A percentile compares a stretch with the other conserved stretches of the same genome.
Evolutionary conservation across 2,888 invertebrate species (phyloP).

Genomic region (Chymomyza caudatula): DNA sequence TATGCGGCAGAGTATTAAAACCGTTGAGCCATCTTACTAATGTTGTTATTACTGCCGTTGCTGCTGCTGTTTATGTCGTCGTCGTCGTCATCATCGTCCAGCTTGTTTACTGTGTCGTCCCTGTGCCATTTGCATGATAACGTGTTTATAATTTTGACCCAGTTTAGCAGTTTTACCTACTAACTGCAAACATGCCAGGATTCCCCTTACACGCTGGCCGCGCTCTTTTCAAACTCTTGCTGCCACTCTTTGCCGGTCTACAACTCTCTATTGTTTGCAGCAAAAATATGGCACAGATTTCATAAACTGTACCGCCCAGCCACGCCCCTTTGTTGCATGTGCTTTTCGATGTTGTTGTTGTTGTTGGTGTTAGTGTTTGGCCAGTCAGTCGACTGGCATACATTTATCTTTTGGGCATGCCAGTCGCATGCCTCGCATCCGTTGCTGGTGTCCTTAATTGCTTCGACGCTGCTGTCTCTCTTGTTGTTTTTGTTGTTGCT

Average conservation of each 20-base stretch:
- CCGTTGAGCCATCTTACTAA: background rate
- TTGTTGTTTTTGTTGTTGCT: conserved; percentile 33
- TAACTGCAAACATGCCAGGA: background rate
- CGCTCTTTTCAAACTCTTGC: background rate
- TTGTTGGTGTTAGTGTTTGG: conserved; percentile 16
- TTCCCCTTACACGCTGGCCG: background rate
- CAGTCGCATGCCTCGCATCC: conserved; percentile 28
- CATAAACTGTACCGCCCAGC: background rate
- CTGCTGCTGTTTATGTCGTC: background rate
- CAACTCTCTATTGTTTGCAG: background rate
- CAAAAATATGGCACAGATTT: conserved; percentile 3
- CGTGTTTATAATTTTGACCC: conserved; percentile 71
- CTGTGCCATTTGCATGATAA: conserved; percentile 71
- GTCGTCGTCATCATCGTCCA: background rate
- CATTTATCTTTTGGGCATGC: conserved; percentile 50
- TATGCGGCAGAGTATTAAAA: background rate
- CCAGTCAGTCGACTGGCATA: conserved; percentile 3
- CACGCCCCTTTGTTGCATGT: background rate
- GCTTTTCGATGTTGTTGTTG: conserved; percentile 13
- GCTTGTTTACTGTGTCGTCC: conserved; percentile 30
- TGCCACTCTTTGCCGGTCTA: background rate
- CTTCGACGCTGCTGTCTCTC: conserved; percentile 36
- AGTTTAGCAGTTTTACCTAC: conserved; percentile 34
- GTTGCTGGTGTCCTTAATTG: conserved; percentile 61
- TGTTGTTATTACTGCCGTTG: background rate